Evolutionary conservation across 1,140 invertebrate genomes (phyloP), one percentile per base, ranked within the genome.

Genomic region (Tetramorium alpestre): DNA sequence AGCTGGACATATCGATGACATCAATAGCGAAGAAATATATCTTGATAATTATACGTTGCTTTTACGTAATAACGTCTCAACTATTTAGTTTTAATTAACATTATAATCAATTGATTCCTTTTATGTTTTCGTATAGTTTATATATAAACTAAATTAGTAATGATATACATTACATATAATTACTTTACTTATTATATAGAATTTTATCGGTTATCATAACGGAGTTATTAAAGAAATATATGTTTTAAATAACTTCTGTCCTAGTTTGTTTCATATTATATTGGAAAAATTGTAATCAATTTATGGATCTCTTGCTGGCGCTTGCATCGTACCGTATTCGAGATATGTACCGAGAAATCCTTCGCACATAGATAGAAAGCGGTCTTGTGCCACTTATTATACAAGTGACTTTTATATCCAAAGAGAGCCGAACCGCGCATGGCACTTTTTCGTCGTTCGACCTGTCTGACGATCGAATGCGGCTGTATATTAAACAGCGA

Each of bases 321-420:
- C n/a, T 33, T 25, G 33, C 58, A 60, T 22, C 67, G 28, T 82
- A 38, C 11, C 44, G 44, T 13, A 33, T 69, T 54, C 22, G 49
- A 81, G 64, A 81, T 56, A 81, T 84, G 5, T 49, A 70, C 25
- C 11, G 69, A 64, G 76, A 64, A 58, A 81, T 58, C 28, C 56
- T 73, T 33, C 28, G 38, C 11, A 22, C 22, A 38, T 70, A 49
- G 76, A 87, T 91, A 91, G 90, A 91, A 91, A 91, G 89, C 82
- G 76, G 88, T 88, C 58, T 89, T 85, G 90, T 91, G 85, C 90
- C 13, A 91, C 90, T 91, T 91, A 90, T 87, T 89, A 65, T 86
- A 33, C 78, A 76, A 75, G 49, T 38, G 51, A 11, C 84, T 86
- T 86, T 90, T 80, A 77, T 47, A 44, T 56, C 5, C 28, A 70